Base-by-base conservation (phyloP, 2,797 vertebrate species). In the Alosa sapidissima region DNA sequence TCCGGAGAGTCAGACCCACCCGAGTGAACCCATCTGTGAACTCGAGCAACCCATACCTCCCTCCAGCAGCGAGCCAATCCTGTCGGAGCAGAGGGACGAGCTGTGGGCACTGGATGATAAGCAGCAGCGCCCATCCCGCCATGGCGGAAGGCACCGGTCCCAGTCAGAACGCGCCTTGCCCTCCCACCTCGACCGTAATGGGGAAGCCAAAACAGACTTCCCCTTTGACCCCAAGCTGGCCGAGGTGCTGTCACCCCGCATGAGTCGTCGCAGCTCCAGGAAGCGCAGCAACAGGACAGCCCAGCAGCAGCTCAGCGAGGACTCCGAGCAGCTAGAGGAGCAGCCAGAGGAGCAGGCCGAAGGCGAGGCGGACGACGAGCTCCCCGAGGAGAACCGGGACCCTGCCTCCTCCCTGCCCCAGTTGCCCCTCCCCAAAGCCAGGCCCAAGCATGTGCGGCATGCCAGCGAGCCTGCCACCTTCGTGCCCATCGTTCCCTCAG, bases 1-100 rank as follows among this genome's bases (percentile, higher is more conserved):
- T 48, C 89, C 90, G 14, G 92, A 91, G 0, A 91, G 95, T 0
- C 93, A 93, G 88, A 91, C 94, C 28, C 92, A 95, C 36, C 94
- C 95, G 8, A 91, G 94, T 0, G 96, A 98, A 82, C 96, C 96
- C 88, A 97, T 98, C 89, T 95, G 91, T 0, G 98, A 99, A 91
- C 92, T 96, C 10, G 98, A 99, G 87, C 95, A 96, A 28, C 84
- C 91, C 33, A 97, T 99, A 85, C 96, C 94, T 5, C 97, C 98
- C 0, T 99, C 97, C 86, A 98, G 95, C 94, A 99, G 98, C 0
- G 98, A 99, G 86, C 98, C 98, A 86, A 97, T 97, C 91, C 94
- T 99, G 49, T 97, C 94, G 0, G 96, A 98, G 81, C 96, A 96
- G 84, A 94, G 95, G 62, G 94, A 93, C 0, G 92, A 91, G 0